Base-by-base conservation (phyloP, 2,797 vertebrate genomes). In the Spatula clypeata region DNA sequence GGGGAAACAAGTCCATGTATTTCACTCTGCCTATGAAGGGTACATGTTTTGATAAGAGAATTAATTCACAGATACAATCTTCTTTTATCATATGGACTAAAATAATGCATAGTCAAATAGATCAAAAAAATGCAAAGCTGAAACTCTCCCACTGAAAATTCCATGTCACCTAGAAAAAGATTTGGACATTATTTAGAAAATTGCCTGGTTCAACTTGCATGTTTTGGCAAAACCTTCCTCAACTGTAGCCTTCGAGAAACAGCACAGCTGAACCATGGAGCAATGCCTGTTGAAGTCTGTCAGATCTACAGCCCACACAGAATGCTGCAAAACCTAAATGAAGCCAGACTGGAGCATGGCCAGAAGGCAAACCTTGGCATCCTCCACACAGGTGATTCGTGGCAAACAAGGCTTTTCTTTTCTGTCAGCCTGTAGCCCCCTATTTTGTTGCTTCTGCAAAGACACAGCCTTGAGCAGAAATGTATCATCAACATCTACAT, bases 141-240 rank as follows among this genome's bases (percentile, higher is more conserved):
- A 88, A 62, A 79, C 76, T 75, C 26, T 57, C 34, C 15, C 19
- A 14, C 11, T 10, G 27, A 34, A 53, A 51, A 21, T 6, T 47
- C 11, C 27, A 44, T 80, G 90, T 77, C 3, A 64, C n/a, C 19
- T 47, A 44, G n/a, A 74, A 67, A 80, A 70, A 36, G 31, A 15
- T 0, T 23, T 26, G 11, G 32, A 17, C 10, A 57, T 40, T 13
- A 44, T 65, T 84, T 2, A 4, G 27, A 45, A 57, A 86, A 15
- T 0, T 51, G 29, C 45, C 4, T 11, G 14, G 71, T 62, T 34
- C 23, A 38, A 36, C 5, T 14, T 42, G 9, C 5, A 1, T 19
- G 6, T 70, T 92, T 75, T 62, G 32, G 55, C 60, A 91, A 91
- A 94, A 60, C 31, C 31, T 57, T 65, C 32, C 24, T 72, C 21